Evolutionary conservation across 2,113 vertebrate species (phyloP).

Genomic region (Tylochromis polylepis): DNA sequence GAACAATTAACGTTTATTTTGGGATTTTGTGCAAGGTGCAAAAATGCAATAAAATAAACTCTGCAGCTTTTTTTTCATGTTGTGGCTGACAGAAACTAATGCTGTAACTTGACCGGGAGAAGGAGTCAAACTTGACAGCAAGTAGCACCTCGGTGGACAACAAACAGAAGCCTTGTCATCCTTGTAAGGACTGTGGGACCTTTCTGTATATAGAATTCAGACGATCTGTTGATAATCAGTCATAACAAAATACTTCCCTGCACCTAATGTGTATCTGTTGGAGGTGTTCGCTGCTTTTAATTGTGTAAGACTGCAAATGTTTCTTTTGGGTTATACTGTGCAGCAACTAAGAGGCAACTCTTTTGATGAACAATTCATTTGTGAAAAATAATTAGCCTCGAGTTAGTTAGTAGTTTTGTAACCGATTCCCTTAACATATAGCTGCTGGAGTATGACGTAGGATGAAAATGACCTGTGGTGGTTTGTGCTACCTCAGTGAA

Average conservation of each 20-base stretch:
- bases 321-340: not conserved
- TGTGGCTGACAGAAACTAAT: not conserved
- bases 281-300: not conserved
- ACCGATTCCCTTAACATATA: not conserved
- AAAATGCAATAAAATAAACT: not conserved
- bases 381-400: not conserved
- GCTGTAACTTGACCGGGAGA: not conserved
- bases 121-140: not conserved
- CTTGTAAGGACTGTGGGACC: not conserved
- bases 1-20: not conserved
- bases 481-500: constrained; percentile 9
- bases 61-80: not conserved
- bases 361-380: not conserved
- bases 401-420: not conserved
- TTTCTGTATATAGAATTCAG: constrained; percentile 3
- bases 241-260: constrained; percentile 12
- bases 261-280: not conserved
- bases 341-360: not conserved
- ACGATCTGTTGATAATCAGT: constrained; percentile 25
- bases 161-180: not conserved
- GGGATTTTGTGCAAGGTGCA: not conserved
- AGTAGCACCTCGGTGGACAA: not conserved
- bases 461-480: not conserved
- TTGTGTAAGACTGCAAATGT: not conserved
- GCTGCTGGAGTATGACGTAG: not conserved